Percentiles rank a stretch among this genome's conserved stretches.
Conservation (phyloP, 2,113 vertebrate genomes). For the Solea solea region DNA sequence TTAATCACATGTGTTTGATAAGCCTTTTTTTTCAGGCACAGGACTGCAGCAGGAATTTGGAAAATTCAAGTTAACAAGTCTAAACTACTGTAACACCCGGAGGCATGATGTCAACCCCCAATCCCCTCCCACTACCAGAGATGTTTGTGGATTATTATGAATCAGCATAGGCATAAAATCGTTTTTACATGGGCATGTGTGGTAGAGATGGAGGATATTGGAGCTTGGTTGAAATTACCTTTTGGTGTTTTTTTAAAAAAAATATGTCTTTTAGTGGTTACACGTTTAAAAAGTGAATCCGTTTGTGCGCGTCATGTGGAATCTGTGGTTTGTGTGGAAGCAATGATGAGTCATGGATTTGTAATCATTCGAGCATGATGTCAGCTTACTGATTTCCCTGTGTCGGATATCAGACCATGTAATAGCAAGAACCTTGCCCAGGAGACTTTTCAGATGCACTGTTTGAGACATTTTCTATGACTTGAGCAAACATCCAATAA, state of each 20-base stretch:
- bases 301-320: not conserved
- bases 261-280: not conserved
- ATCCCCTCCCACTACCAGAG: not conserved
- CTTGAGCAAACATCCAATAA: slow-evolving; percentile 6
- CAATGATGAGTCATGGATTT: not conserved
- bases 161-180: slow-evolving; percentile 16
- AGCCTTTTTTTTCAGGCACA: slow-evolving; percentile 67
- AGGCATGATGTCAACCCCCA: slow-evolving; percentile 53
- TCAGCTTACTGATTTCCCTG: not conserved
- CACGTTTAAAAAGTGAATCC: not conserved
- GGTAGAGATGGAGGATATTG: not conserved
- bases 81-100: slow-evolving; percentile 70
- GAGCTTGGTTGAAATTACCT: not conserved
- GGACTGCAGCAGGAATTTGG: slow-evolving; percentile 68
- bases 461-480: slow-evolving; percentile 12
- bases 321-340: not conserved
- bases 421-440: slow-evolving; percentile 7
- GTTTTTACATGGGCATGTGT: not conserved
- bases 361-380: not conserved
- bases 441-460: slow-evolving; percentile 11
- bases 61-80: slow-evolving; percentile 77
- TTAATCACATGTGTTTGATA: slow-evolving; percentile 71
- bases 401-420: slow-evolving; percentile 11
- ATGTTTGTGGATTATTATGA: slow-evolving; percentile 16
- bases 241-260: not conserved